A percentile compares a stretch with the other conserved stretches of the same genome.
Evolutionary conservation across 2,113 vertebrate genomes (phyloP).

Genomic region (Myocastor coypus): DNA sequence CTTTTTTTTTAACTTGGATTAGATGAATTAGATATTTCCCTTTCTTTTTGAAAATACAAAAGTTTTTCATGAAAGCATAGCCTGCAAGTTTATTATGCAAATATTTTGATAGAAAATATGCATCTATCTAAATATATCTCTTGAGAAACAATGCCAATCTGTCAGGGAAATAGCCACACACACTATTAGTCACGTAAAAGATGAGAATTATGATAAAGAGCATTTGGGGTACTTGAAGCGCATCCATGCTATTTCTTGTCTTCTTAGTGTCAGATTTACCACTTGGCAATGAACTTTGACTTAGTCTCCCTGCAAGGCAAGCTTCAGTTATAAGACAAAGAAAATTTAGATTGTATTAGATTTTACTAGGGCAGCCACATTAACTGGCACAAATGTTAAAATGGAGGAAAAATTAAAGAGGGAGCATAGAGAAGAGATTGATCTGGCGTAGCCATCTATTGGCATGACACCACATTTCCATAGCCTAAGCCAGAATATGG

Average conservation of each 20-base stretch:
- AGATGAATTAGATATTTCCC: neutral
- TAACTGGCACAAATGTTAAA: constrained; percentile 36
- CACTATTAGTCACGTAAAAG: neutral
- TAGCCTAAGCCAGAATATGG: neutral
- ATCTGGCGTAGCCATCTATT: neutral
- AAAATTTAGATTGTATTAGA: neutral
- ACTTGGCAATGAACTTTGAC: neutral
- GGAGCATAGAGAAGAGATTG: neutral
- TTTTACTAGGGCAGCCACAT: neutral
- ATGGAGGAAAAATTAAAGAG: neutral
- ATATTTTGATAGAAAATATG: neutral
- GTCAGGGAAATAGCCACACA: neutral
- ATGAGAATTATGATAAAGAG: neutral
- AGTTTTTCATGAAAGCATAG: neutral
- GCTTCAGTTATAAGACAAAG: neutral
- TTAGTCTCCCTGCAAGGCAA: neutral
- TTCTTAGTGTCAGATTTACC: neutral
- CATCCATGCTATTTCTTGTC: neutral
- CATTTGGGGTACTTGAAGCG: neutral
- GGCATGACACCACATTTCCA: neutral
- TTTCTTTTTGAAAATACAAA: neutral
- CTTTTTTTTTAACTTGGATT: neutral
- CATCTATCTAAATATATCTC: neutral
- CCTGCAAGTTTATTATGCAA: neutral
- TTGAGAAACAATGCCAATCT: neutral